These are phyloP conservation scores for Coptotermes formosanus DNA, from an alignment of 1,140 invertebrate genomes.

Conservation along the genomic window DNA sequence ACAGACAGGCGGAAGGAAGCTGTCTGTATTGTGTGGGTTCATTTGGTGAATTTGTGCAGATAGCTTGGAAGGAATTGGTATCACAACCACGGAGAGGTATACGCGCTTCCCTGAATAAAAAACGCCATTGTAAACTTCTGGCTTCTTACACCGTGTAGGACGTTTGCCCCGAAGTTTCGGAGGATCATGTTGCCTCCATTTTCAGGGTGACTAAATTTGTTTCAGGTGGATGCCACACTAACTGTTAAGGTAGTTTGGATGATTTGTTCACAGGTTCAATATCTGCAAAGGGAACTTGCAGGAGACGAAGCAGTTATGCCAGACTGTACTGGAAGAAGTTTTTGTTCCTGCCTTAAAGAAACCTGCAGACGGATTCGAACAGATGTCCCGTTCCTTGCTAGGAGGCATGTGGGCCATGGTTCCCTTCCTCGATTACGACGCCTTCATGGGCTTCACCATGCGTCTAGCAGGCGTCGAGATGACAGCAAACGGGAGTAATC, in stretches of 20 bases:
- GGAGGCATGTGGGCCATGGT: slow-evolving; percentile 48
- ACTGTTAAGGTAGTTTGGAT: background rate
- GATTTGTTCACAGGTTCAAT: slow-evolving; percentile 48
- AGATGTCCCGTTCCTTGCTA: slow-evolving; percentile 46
- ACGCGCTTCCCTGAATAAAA: too few relatives aligned
- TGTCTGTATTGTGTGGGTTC: too few relatives aligned
- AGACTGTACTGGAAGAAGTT: slow-evolving; percentile 46
- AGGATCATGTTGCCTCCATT: background rate
- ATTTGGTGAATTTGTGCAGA: too few relatives aligned
- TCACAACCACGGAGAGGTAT: too few relatives aligned
- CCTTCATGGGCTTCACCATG: slow-evolving; percentile 48
- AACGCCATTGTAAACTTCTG: too few relatives aligned
- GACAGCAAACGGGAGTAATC: too few relatives aligned
- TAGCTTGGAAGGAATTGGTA: too few relatives aligned
- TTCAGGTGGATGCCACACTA: background rate
- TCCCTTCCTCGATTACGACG: slow-evolving; percentile 46
- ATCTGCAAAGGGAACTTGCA: slow-evolving; percentile 47
- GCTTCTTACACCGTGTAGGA: background rate
- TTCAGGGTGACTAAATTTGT: background rate
- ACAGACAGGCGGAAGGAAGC: too few relatives aligned
- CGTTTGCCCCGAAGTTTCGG: too few relatives aligned
- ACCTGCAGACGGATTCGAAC: slow-evolving; percentile 40
- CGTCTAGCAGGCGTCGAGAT: slow-evolving; percentile 39
- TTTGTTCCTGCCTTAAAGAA: slow-evolving; percentile 44
- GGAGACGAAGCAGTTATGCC: slow-evolving; percentile 46